Percentiles rank a stretch among this genome's conserved stretches.
Evolutionary conservation across 2,113 vertebrate species (phyloP).

Genomic region (Ciconia stormi): DNA sequence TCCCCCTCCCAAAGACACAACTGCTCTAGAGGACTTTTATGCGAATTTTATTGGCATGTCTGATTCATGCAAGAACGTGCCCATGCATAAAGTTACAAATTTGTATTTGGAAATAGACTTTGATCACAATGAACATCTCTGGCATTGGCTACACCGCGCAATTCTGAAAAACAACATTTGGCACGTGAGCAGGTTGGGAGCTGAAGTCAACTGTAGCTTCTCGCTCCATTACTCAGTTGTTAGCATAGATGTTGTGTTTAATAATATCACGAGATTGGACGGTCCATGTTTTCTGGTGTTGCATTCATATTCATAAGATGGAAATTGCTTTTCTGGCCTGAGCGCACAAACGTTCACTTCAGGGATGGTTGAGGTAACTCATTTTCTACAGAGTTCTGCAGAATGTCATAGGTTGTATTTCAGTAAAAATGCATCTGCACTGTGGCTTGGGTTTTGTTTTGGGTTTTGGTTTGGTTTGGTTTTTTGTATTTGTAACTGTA

Average conservation of each 20-base stretch:
- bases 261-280: neutral
- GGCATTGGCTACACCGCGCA: neutral
- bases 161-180: neutral
- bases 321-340: neutral
- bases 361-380: neutral
- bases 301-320: neutral
- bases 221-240: neutral
- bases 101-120: neutral
- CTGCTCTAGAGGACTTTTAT: neutral
- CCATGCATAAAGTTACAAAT: neutral
- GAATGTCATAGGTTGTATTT: neutral
- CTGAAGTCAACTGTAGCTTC: neutral
- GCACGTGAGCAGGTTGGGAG: neutral
- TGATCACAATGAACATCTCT: neutral
- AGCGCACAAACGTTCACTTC: neutral
- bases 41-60: neutral
- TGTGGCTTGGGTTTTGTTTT: neutral
- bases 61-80: constrained; percentile 14
- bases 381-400: neutral
- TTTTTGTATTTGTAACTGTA: neutral
- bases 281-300: neutral
- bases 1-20: neutral
- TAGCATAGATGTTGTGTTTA: neutral
- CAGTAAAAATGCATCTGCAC: neutral
- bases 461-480: neutral